Conservation (phyloP, 2,797 vertebrate species). For the Brotula barbata region DNA sequence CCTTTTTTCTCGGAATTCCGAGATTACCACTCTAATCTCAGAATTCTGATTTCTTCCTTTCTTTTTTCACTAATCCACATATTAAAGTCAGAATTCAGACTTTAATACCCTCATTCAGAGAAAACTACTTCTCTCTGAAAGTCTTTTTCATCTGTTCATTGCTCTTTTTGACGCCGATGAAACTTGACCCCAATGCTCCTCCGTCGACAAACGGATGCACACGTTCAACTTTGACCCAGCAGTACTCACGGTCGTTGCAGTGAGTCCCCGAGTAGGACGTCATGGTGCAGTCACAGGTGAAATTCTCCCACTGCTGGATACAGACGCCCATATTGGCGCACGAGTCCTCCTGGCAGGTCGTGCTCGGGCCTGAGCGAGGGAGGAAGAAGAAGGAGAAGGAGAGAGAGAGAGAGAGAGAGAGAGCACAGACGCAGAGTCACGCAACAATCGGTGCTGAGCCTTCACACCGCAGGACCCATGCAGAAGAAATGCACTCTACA, state of each 20-base stretch:
- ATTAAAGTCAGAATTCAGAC: no score
- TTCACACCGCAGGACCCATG: conserved; percentile 64
- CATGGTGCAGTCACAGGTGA: conserved; percentile 96
- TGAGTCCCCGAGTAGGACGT: conserved; percentile 93
- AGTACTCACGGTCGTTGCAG: conserved; percentile 96
- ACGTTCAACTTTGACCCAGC: no score
- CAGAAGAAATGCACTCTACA: conserved; percentile 64
- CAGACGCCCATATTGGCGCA: conserved; percentile 96
- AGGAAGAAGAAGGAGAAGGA: conserved; percentile 1
- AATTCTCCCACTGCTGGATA: conserved; percentile 98
- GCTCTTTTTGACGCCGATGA: no score
- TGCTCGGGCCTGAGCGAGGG: conserved; percentile 85
- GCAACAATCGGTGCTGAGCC: conserved; percentile 22
- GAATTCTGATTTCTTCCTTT: no score
- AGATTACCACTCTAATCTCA: no score
- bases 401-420: conserved; percentile 3
- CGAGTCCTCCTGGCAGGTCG: conserved; percentile 96
- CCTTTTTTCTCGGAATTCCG: no score
- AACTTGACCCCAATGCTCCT: no score
- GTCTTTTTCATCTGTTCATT: no score
- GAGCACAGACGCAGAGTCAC: conserved; percentile 42
- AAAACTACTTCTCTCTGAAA: no score
- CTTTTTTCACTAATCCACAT: no score
- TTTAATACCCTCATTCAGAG: no score
- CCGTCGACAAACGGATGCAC: no score